Evolutionary conservation across 2,888 invertebrate genomes (phyloP), one percentile per base, ranked within the genome.

Genomic region (Alloscopus bannaensis): DNA sequence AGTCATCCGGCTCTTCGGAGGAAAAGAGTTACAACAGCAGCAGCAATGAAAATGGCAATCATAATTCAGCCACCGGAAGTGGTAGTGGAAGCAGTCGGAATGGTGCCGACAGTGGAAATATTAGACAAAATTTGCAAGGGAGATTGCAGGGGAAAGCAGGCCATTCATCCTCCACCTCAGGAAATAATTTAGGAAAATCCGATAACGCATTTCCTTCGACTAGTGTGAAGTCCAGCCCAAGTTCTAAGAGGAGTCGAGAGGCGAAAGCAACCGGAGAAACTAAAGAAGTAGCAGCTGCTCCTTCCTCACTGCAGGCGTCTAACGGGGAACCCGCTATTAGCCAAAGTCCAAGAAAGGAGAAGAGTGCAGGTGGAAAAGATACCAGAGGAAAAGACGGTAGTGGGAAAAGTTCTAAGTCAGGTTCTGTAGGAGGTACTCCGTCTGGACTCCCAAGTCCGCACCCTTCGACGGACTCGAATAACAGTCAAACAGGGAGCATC

Each of bases 111-210:
- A 57, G 59, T 70, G 70, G 55, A 70, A 70, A 45, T 59, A 70
- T 70, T 47, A 64, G 79, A 40, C 78, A 70, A 45, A 75, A 81
- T 75, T 79, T 81, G 60, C 81, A 81, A 69, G 81, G 75, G 28
- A 81, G 71, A 76, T 73, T 79, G 55, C 73, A 81, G 42, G 75
- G 64, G 24, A 81, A 79, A 62, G 55, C 81, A 36, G 57, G 75
- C 42, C 70, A 66, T 42, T 69, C 68, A 36, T 79, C 79, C 47
- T 57, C 70, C 28, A 45, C 78, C 28, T 65, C 75, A 57, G 75
- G 78, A 78, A 81, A 75, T 70, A 78, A 70, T 81, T 79, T 70
- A 42, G 72, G 69, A 57, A 78, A 78, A 78, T 79, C 79, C 36
- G 77, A 81, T 72, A 78, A 45, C 62, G 18, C 66, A 26, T 72